Conservation (phyloP, 2,888 invertebrate species). For the Drosophila robusta region DNA sequence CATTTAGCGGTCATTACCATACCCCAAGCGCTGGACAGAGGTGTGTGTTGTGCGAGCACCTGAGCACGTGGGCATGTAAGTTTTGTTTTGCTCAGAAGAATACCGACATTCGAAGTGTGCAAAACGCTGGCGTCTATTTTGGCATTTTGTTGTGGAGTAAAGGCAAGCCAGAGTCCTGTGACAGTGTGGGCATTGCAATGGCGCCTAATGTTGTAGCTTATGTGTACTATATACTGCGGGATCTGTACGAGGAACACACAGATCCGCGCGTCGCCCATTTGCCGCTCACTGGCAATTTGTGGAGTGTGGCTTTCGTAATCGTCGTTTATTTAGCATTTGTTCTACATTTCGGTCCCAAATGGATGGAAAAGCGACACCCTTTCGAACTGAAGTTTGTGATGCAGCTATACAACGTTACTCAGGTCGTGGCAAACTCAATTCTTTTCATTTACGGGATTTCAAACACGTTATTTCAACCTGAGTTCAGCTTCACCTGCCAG, state of each 20-base stretch:
- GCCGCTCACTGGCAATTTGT: conserved; percentile 89
- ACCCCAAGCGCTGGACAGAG: conserved; percentile 12
- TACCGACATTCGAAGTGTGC: conserved; percentile 40
- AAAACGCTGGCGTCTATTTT: conserved; percentile 15
- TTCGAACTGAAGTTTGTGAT: conserved; percentile 88
- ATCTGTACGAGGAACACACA: conserved; percentile 57
- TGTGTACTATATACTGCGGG: conserved; percentile 59
- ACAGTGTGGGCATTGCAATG: conserved; percentile 43
- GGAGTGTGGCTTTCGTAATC: conserved; percentile 86
- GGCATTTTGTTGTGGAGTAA: background rate
- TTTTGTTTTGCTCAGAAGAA: conserved; percentile 43
- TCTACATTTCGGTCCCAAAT: conserved; percentile 89
- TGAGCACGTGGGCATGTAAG: conserved; percentile 15
- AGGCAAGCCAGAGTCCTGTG: conserved; percentile 37
- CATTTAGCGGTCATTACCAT: conserved; percentile 73
- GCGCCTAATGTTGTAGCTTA: conserved; percentile 68
- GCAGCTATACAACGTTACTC: conserved; percentile 89
- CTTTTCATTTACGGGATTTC: conserved; percentile 64
- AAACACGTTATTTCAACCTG: conserved; percentile 70
- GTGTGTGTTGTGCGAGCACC: background rate
- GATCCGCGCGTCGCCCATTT: conserved; percentile 87
- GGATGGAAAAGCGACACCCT: conserved; percentile 89
- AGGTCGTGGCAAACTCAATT: conserved; percentile 82
- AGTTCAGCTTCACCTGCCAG: conserved; percentile 80
- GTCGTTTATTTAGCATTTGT: conserved; percentile 89